phyloP scores from a whole-genome alignment of 2,113 vertebrate species.

The Ameiurus melas region DNA sequence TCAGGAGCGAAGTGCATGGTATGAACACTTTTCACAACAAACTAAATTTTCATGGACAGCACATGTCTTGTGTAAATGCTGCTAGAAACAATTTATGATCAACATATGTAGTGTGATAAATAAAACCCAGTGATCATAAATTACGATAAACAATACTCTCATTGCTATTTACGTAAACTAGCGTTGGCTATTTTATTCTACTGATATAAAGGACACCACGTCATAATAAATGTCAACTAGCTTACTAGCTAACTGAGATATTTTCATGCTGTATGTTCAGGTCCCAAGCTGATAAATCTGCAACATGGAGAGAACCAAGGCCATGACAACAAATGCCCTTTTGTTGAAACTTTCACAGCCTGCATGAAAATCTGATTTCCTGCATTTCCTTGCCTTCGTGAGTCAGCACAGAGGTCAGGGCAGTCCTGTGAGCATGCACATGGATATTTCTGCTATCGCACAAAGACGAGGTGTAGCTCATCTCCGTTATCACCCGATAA shows the following conservation, averaged over 20 bases:
- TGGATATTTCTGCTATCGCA: slow-evolving; percentile 18
- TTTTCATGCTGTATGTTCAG: background rate
- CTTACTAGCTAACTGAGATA: background rate
- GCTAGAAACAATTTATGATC: background rate
- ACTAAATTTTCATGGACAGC: background rate
- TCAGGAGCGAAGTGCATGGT: background rate
- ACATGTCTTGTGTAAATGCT: background rate
- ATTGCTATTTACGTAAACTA: background rate
- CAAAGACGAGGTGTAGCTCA: background rate
- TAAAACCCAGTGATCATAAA: background rate
- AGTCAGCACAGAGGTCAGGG: slow-evolving; percentile 43
- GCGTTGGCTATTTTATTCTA: background rate
- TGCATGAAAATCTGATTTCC: slow-evolving; percentile 42
- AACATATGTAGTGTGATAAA: background rate
- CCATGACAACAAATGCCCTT: slow-evolving; percentile 51
- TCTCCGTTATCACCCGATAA: slow-evolving; percentile 25
- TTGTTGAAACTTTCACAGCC: slow-evolving; percentile 48
- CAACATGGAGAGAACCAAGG: slow-evolving; percentile 40
- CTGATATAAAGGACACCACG: background rate
- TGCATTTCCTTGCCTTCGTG: slow-evolving; percentile 34
- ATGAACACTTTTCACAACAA: background rate
- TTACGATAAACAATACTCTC: background rate
- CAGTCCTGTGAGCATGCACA: background rate
- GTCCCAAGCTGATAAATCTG: slow-evolving; percentile 7
- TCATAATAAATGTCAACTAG: background rate